Conservation (phyloP, 92 coral and sea anemone species). For the Epizoanthus scotinus region DNA sequence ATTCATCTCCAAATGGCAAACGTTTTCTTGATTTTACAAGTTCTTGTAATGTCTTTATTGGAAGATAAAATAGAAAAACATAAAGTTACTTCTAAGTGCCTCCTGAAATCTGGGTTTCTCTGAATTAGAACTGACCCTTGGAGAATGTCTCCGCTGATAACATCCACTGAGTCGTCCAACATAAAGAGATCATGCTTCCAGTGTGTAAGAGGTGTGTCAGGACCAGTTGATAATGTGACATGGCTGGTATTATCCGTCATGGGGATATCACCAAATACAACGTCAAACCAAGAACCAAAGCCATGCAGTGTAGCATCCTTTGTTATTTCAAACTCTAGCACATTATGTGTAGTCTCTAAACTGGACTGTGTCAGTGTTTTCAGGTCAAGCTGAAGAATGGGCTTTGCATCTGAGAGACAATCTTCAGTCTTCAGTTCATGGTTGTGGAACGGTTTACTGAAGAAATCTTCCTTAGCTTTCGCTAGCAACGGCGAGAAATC, state of each 20-base stretch:
- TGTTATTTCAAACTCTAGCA: slow-evolving; percentile 66
- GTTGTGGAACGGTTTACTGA: slow-evolving; percentile 80
- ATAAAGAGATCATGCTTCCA: slow-evolving; percentile 95
- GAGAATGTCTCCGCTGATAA: slow-evolving; percentile 58
- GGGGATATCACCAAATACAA: slow-evolving; percentile 76
- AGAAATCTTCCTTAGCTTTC: slow-evolving; percentile 84
- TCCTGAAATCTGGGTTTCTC: slow-evolving; percentile 77
- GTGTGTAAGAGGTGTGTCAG: slow-evolving; percentile 75
- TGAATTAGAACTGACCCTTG: slow-evolving; percentile 67
- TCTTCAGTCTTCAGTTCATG: slow-evolving; percentile 64
- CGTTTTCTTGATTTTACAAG: slow-evolving; percentile 56
- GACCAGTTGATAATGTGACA: slow-evolving; percentile 72
- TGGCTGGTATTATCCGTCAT: slow-evolving; percentile 14
- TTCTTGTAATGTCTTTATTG: slow-evolving; percentile 12
- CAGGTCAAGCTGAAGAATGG: slow-evolving; percentile 70
- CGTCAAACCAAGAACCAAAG: slow-evolving; percentile 94
- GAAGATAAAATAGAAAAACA: slow-evolving; percentile 53
- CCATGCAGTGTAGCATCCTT: slow-evolving; percentile 83
- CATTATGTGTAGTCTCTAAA: slow-evolving; percentile 63
- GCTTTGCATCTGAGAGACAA: slow-evolving; percentile 67
- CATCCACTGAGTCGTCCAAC: slow-evolving; percentile 79
- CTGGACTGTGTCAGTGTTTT: slow-evolving; percentile 47
- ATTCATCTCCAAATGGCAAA: slow-evolving; percentile 75
- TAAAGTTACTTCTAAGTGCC: slow-evolving; percentile 78
- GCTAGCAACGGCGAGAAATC: slow-evolving; percentile 77